A percentile compares a stretch with the other conserved stretches of the same genome.
These are phyloP conservation scores for Ramphastos sulfuratus DNA, from an alignment of 2,113 vertebrate genomes.

Conservation along the genomic window DNA sequence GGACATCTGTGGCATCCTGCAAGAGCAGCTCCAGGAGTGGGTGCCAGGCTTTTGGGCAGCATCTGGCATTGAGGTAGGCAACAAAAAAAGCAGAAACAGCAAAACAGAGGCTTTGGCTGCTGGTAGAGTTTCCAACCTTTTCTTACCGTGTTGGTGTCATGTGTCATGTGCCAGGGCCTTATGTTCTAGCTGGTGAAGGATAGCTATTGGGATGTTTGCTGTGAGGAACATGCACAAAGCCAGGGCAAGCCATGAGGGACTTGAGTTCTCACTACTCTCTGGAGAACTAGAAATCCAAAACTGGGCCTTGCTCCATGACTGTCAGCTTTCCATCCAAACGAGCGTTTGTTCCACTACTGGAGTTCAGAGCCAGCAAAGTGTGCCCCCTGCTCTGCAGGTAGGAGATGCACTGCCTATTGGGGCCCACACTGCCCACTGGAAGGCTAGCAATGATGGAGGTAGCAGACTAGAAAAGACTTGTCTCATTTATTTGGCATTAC, in stretches of 20 bases:
- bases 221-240: background rate
- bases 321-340: accelerated
- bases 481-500: background rate
- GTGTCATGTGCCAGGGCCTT: background rate
- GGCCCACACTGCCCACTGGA: background rate
- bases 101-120: background rate
- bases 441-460: accelerated
- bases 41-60: background rate
- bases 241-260: accelerated
- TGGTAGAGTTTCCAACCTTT: too few relatives aligned
- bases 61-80: accelerated
- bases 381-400: accelerated
- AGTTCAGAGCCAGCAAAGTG: background rate
- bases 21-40: conserved; percentile 84
- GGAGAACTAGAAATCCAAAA: background rate
- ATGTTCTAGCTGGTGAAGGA: accelerated
- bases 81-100: background rate
- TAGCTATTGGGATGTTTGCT: too few relatives aligned
- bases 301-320: accelerated
- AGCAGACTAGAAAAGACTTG: background rate
- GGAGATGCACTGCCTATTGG: accelerated
- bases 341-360: accelerated
- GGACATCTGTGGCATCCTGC: conserved; percentile 82
- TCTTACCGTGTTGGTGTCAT: accelerated
- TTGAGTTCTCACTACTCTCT: background rate